Evolutionary conservation across 2,797 vertebrate species (phyloP), one percentile per base, ranked within the genome.

Genomic region (Carduelis carduelis): DNA sequence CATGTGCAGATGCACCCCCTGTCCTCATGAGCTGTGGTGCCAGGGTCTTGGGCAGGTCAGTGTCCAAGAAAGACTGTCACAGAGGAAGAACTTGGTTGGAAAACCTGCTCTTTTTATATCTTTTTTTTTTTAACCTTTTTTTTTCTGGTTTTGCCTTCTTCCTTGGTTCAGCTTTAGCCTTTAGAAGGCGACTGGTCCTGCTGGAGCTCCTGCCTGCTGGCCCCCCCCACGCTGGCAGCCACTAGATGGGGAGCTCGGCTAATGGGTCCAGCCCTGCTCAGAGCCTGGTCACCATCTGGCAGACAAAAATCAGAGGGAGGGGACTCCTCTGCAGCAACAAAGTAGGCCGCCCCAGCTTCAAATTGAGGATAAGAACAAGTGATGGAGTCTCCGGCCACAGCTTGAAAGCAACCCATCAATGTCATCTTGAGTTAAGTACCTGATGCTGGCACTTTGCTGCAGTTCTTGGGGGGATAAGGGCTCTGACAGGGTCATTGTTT

Each of bases 361-460:
- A 89, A 94, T 26, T 93, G 96, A 96, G 96, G 95, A 94, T 95
- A 90, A 97, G 95, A 96, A 83, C 94, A 93, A 66, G 93, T 63
- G 95, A 96, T 96, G 90, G 90, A 93, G 89, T 94, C 87, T 96
- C 94, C 0, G 39, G 92, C 87, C 96, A 93, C 93, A 91, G 95
- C 91, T 94, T 95, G 95, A 96, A 96, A 96, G 86, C 94, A 90
- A 96, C 96, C 68, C 94, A 65, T 97, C 96, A 83, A 61, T 95
- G 96, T 94, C 97, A 96, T 96, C 88, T 95, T 97, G 94, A 72
- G 56, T 96, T 95, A 97, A 96, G 96, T 95, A 95, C 92, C 96
- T 87, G 90, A 94, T 93, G 95, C 91, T 72, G 56, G 90, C 87
- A 65, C 95, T 98, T 96, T 46, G 93, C 90, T 84, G 94, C 87